Conservation (phyloP, 2,888 invertebrate species). For the Fissipunctia ypsillon region DNA sequence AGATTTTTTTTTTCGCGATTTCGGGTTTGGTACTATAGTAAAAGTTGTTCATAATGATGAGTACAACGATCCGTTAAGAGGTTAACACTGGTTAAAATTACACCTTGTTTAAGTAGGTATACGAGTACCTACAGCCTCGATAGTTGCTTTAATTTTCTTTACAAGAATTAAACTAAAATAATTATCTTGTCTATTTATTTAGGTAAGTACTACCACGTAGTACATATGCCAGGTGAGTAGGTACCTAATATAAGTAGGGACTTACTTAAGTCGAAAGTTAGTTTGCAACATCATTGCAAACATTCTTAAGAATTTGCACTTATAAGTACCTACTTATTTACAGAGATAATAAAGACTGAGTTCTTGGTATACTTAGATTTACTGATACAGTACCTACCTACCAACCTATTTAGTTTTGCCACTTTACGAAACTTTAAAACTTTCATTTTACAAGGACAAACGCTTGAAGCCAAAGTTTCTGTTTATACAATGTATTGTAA, state of each 20-base stretch:
- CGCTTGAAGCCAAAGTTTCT: neutral
- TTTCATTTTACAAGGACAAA: neutral
- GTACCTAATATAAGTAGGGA: neutral
- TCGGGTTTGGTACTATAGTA: no score
- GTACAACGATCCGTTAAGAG: no score
- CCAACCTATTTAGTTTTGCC: neutral
- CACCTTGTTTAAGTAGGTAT: no score
- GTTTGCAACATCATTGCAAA: slow-evolving; percentile 32
- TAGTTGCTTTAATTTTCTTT: neutral
- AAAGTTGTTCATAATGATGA: no score
- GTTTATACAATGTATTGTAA: neutral
- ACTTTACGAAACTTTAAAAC: neutral
- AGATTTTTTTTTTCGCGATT: no score
- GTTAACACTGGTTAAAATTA: no score
- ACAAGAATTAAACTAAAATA: neutral
- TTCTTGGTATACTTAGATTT: slow-evolving; percentile 9
- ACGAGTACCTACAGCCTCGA: neutral
- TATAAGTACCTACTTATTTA: slow-evolving; percentile 32
- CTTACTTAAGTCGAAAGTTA: slow-evolving; percentile 35
- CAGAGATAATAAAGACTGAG: slow-evolving; percentile 1
- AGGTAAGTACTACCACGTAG: no score
- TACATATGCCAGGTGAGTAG: neutral
- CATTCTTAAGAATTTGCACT: slow-evolving; percentile 34
- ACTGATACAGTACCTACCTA: no score
- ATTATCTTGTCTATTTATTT: neutral